These are phyloP conservation scores for Colletes collaris DNA, from an alignment of 2,888 invertebrate species.

Conservation along the genomic window DNA sequence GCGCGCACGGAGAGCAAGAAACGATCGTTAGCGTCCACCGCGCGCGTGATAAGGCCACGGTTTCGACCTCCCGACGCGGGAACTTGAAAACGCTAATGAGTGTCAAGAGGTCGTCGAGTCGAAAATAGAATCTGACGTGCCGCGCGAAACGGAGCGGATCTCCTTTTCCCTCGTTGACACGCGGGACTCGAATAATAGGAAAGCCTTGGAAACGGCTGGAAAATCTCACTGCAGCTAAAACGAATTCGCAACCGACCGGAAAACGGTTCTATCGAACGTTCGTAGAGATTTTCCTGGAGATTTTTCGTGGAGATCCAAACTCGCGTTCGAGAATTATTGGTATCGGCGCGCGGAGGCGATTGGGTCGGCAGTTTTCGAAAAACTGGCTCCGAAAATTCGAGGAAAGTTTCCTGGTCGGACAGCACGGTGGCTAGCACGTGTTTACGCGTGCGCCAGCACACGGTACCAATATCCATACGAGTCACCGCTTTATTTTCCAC, in stretches of 20 bases:
- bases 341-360: background rate
- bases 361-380: conserved; percentile 41
- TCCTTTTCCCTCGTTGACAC: conserved; percentile 2
- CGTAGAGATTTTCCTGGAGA: too few relatives aligned
- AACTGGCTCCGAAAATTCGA: conserved; percentile 58
- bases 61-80: conserved; percentile 26
- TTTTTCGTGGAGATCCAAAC: too few relatives aligned
- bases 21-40: background rate
- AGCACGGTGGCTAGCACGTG: conserved; percentile 39
- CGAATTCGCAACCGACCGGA: too few relatives aligned
- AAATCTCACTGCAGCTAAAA: too few relatives aligned
- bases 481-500: conserved; percentile 74
- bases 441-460: conserved; percentile 67
- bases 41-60: conserved; percentile 22
- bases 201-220: too few relatives aligned
- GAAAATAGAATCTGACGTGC: conserved; percentile 60
- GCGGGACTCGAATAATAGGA: too few relatives aligned
- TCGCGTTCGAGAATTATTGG: too few relatives aligned
- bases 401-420: conserved; percentile 19
- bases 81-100: conserved; percentile 42
- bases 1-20: background rate
- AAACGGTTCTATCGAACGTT: too few relatives aligned
- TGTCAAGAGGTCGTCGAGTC: conserved; percentile 49
- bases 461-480: conserved; percentile 69
- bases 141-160: conserved; percentile 14